Evolutionary conservation across 2,888 invertebrate genomes (phyloP).

Genomic region (Cryptocephalus moraei): DNA sequence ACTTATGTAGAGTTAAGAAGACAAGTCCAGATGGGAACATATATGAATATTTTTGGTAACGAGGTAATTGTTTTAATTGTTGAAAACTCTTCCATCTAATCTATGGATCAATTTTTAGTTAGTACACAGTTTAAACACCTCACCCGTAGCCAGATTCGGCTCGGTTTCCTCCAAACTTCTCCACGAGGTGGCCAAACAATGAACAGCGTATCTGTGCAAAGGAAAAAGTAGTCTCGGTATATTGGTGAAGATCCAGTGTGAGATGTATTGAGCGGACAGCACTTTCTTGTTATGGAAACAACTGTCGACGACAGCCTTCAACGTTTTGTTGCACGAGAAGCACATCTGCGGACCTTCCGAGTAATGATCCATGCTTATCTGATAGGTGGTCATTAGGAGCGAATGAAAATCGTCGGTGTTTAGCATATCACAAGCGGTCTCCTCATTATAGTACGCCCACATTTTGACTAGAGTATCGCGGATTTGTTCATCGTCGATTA

Average conservation of each 20-base stretch:
- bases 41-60: too few species aligned
- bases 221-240: constrained; percentile 66
- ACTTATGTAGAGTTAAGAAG: too few species aligned
- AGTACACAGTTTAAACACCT: constrained; percentile 4
- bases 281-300: constrained; percentile 72
- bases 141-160: constrained; percentile 31
- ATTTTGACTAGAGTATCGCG: constrained; percentile 61
- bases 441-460: constrained; percentile 36
- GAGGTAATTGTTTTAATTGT: too few species aligned
- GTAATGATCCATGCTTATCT: constrained; percentile 70
- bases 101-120: neutral
- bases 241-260: constrained; percentile 73
- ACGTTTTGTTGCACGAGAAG: constrained; percentile 55
- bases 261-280: constrained; percentile 64
- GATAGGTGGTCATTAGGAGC: constrained; percentile 63
- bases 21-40: too few species aligned
- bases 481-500: constrained; percentile 46
- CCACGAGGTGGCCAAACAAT: constrained; percentile 49
- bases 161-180: constrained; percentile 36
- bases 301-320: constrained; percentile 62
- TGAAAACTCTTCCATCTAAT: neutral
- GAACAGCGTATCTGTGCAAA: constrained; percentile 53
- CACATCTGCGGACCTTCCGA: constrained; percentile 50
- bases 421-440: constrained; percentile 44
- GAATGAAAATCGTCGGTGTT: constrained; percentile 54